Percentiles rank a stretch among this genome's conserved stretches.
Evolutionary conservation across 2,113 vertebrate genomes (phyloP).

Genomic region (Odontesthes bonariensis): DNA sequence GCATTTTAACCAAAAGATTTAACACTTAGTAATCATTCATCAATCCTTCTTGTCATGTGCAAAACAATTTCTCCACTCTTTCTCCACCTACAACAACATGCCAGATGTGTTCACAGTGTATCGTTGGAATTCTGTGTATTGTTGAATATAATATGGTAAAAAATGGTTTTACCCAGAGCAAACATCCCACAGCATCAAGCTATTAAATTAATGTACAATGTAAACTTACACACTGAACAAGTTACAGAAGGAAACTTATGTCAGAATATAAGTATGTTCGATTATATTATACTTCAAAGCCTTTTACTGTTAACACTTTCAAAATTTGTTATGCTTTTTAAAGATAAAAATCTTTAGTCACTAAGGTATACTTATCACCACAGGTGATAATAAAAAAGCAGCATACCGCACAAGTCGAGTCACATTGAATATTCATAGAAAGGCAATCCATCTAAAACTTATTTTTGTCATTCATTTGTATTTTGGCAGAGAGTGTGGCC

Average conservation of each 20-base stretch:
- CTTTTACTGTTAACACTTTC: not conserved
- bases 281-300: not conserved
- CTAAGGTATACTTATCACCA: not conserved
- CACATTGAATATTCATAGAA: conserved; percentile 13
- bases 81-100: not conserved
- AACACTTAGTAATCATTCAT: not conserved
- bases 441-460: conserved; percentile 30
- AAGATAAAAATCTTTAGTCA: conserved; percentile 1
- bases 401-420: conserved; percentile 11
- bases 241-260: not conserved
- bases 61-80: not conserved
- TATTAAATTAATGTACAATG: not conserved
- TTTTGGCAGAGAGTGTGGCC: conserved; percentile 66
- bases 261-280: not conserved
- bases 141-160: not conserved
- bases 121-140: not conserved
- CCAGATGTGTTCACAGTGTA: not conserved
- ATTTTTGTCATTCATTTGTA: conserved; percentile 63
- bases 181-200: not conserved
- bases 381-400: not conserved
- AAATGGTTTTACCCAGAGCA: not conserved
- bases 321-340: conserved; percentile 4
- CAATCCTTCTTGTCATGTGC: not conserved
- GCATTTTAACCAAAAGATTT: not conserved
- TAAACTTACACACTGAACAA: not conserved